Conservation (phyloP, 1,140 invertebrate genomes). For the Aphis gossypii region DNA sequence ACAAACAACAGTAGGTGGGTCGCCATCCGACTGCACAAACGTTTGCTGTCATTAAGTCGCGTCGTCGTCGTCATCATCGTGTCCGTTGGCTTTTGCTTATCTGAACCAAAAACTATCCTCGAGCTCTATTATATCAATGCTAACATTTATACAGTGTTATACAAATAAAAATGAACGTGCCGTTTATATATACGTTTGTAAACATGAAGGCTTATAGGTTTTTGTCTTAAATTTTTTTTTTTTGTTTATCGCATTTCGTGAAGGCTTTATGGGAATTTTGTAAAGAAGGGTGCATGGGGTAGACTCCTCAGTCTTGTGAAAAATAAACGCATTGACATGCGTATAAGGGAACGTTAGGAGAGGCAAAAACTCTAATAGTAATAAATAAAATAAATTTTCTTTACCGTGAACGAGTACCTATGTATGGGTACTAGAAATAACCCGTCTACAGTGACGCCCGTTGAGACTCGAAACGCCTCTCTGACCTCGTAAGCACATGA, state of each 20-base stretch:
- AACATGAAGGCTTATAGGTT: neutral
- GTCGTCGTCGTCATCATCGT: neutral
- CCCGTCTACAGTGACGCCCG: neutral
- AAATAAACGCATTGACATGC: neutral
- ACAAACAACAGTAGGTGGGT: neutral
- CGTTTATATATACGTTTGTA: neutral
- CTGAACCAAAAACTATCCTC: neutral
- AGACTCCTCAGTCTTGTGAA: neutral
- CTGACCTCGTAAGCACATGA: neutral
- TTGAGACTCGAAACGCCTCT: constrained; percentile 4
- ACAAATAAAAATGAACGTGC: neutral
- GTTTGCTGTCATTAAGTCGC: neutral
- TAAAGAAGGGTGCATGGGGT: neutral
- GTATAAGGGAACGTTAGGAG: neutral
- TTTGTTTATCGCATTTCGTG: neutral
- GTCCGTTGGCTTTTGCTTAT: constrained; percentile 21
- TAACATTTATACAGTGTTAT: neutral
- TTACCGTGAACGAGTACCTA: neutral
- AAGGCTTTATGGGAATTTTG: neutral
- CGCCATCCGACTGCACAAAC: neutral
- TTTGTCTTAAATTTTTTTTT: neutral
- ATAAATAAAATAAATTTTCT: neutral
- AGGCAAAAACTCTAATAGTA: neutral
- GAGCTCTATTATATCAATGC: neutral
- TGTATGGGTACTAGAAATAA: neutral